These are phyloP conservation scores for Nansenia antarctica DNA, from an alignment of 2,113 vertebrate genomes.

Conservation along the genomic window DNA sequence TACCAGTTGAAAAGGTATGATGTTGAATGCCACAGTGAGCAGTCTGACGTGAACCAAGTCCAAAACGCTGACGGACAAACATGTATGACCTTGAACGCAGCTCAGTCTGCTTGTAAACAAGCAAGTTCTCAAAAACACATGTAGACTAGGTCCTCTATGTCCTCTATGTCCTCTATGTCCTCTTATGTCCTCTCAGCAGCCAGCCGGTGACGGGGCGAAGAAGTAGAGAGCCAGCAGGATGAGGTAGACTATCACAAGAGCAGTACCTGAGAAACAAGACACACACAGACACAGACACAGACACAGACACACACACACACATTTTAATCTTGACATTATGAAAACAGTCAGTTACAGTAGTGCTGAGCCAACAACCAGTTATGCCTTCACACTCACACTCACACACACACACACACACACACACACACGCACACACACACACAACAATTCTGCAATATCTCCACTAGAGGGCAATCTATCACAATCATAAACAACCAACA, in stretches of 20 bases:
- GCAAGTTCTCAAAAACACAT: too few relatives aligned
- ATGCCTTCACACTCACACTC: too few relatives aligned
- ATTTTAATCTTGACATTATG: background rate
- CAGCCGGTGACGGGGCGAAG: slow-evolving; percentile 79
- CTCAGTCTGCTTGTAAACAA: background rate
- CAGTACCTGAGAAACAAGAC: slow-evolving; percentile 71
- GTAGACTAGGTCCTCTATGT: background rate
- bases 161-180: too few relatives aligned
- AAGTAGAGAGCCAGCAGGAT: slow-evolving; percentile 80
- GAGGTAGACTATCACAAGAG: slow-evolving; percentile 81
- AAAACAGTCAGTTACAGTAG: too few relatives aligned
- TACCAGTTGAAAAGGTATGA: background rate
- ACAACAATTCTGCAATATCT: too few relatives aligned
- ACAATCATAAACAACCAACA: too few relatives aligned
- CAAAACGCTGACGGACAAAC: background rate
- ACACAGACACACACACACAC: background rate
- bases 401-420: background rate
- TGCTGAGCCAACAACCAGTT: too few relatives aligned
- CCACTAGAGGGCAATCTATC: too few relatives aligned
- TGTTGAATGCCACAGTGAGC: background rate
- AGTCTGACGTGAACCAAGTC: background rate
- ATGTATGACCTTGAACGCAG: background rate
- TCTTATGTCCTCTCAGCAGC: slow-evolving; percentile 67
- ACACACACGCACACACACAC: background rate
- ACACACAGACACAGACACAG: background rate